Base-by-base conservation (phyloP, 2,797 vertebrate species). In the Poecilia wingei region DNA sequence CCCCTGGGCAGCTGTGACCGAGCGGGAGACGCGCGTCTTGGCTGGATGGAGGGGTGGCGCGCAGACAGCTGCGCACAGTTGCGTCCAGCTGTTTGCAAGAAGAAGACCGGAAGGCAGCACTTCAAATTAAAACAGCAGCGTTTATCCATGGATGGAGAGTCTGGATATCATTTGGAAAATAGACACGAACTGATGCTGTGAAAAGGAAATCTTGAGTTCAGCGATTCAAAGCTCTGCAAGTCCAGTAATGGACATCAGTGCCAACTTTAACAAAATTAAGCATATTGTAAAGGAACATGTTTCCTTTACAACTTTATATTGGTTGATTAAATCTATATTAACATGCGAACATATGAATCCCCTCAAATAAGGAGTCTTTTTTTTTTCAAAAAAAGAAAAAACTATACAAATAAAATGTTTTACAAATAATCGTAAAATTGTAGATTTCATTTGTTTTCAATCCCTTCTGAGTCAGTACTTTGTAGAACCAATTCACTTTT, bases 61-160 rank as follows among this genome's bases (percentile, higher is more conserved):
- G 87, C 82, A 86, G 79, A 72, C 85, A 74, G 53, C 57, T 82
- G 91, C 80, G 87, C 80, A 72, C 85, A 74, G 53, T 57, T 82
- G 91, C 78, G 84, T 82, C 84, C 89, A 87, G 87, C 45, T 84
- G 86, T 43, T 4, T 77, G 72, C 9, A 1, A 69, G 28, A 41
- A 61, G 47, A 0, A 76, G 75, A 87, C 86, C 85, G 87, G 88
- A 91, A 90, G 28, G 81, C 6, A 0, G 33, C 1, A n/a, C 73
- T 91, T 83, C 91, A 93, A 83, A 92, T 76, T 90, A 93, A 93
- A 89, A 85, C 55, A 13, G 25, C 22, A 22, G 39, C 33, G 9
- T 68, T 20, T 66, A 22, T 33, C 39, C 66, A 43, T 69, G 66
- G 22, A n/a, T 43, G 66, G 39, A 25, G 36, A 41, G 36, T 22